Evolutionary conservation across 2,113 vertebrate species (phyloP), one percentile per base, ranked within the genome.

Genomic region (Nanger granti): DNA sequence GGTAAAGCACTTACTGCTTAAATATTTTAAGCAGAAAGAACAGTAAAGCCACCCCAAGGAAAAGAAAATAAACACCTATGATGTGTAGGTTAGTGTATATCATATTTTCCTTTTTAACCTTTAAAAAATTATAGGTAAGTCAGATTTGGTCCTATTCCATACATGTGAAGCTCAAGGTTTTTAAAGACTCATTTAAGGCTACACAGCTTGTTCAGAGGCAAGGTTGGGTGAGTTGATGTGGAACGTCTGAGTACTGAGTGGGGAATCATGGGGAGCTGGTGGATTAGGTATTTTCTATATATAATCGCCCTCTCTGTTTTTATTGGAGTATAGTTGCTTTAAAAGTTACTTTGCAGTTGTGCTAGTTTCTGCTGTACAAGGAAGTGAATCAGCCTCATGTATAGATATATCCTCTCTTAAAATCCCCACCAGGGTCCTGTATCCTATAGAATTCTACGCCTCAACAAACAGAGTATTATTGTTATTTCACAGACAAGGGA

Each of bases 211-310:
- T 59, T 44, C 44, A 31, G 17, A 47, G 2, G 1, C 3, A 41
- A 82, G 31, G 7, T 13, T 26, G 24, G 24, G 37, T 47, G 13
- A 22, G 11, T 66, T 24, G 4, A 8, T 1, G 2, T 28, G 37
- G 29, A 41, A n/a, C 7, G 2, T 20, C 12, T 5, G 37, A 8
- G 14, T 29, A 2, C 12, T 57, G 28, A 79, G 49, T 8, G 4
- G 2, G 29, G 28, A 18, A 12, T 8, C 24, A 29, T 1, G 0
- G 18, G 3, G 11, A 15, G 6, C 20, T 26, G 37, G 55, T 13
- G 7, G 24, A 5, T 17, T 47, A 29, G 0, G 12, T 9, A 5
- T 44, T 89, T 62, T 62, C 54, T 66, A 1, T 3, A 1, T 1
- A 7, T 34, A 49, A 1, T 54, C 1, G 14, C 8, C 4, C 22